phyloP scores from a whole-genome alignment of 1,140 invertebrate genomes.

The Achatina immaculata region DNA sequence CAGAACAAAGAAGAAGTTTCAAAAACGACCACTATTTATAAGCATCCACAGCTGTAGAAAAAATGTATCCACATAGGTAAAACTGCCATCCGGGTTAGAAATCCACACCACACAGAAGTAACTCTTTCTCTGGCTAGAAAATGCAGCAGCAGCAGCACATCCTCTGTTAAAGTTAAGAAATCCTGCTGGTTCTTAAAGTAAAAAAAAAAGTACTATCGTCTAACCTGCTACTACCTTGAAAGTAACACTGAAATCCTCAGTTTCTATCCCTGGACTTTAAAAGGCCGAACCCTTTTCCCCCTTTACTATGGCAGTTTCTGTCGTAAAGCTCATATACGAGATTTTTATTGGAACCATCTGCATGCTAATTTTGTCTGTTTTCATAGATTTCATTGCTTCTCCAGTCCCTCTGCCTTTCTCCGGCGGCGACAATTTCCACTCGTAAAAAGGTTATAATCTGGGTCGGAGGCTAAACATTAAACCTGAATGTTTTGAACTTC shows the following conservation, averaged over 20 bases:
- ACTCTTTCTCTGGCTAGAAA: too few species aligned
- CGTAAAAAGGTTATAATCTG: not conserved
- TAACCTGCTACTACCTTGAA: too few species aligned
- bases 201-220: too few species aligned
- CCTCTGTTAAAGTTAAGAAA: too few species aligned
- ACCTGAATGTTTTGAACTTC: not conserved
- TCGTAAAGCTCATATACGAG: not conserved
- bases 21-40: too few species aligned
- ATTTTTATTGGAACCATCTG: not conserved
- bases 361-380: slow-evolving; percentile 12
- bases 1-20: too few species aligned
- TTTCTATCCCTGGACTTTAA: not conserved
- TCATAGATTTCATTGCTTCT: not conserved
- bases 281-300: not conserved
- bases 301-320: not conserved
- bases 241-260: not conserved
- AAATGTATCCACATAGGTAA: too few species aligned
- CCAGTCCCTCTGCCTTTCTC: not conserved
- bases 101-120: too few species aligned
- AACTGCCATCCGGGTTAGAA: too few species aligned
- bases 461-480: not conserved
- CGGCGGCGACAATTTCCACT: not conserved
- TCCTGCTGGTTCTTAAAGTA: too few species aligned
- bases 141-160: too few species aligned
- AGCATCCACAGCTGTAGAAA: too few species aligned